These are phyloP conservation scores for Argyrosomus japonicus DNA, from an alignment of 2,113 vertebrate genomes.

Conservation along the genomic window DNA sequence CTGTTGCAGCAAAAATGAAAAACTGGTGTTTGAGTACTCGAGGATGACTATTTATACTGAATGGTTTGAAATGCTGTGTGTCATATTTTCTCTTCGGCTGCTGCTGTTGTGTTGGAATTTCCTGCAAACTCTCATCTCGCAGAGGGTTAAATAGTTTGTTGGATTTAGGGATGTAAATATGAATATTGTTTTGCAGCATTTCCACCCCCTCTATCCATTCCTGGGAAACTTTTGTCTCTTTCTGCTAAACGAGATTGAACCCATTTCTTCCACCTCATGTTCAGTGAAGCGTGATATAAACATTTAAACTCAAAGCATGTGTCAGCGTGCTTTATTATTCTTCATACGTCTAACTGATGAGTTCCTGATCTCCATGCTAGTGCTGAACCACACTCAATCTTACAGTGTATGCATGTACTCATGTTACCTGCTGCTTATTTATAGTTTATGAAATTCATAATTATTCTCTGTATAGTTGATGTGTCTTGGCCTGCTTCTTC, in stretches of 20 bases:
- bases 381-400: background rate
- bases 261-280: background rate
- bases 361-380: background rate
- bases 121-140: background rate
- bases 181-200: background rate
- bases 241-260: background rate
- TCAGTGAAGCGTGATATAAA: background rate
- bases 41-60: too few relatives aligned
- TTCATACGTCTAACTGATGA: background rate
- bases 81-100: background rate
- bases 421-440: background rate
- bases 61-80: background rate
- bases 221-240: background rate
- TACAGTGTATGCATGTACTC: background rate
- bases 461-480: background rate
- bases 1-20: background rate
- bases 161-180: background rate
- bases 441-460: background rate
- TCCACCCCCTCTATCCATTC: background rate
- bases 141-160: background rate
- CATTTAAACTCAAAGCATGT: slow-evolving; percentile 3
- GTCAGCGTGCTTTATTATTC: slow-evolving; percentile 7
- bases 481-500: background rate
- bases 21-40: background rate
- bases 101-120: background rate